A percentile compares a stretch with the other conserved stretches of the same genome.
Conservation (phyloP, 1,140 invertebrate genomes). For the Pissodes strobi region DNA sequence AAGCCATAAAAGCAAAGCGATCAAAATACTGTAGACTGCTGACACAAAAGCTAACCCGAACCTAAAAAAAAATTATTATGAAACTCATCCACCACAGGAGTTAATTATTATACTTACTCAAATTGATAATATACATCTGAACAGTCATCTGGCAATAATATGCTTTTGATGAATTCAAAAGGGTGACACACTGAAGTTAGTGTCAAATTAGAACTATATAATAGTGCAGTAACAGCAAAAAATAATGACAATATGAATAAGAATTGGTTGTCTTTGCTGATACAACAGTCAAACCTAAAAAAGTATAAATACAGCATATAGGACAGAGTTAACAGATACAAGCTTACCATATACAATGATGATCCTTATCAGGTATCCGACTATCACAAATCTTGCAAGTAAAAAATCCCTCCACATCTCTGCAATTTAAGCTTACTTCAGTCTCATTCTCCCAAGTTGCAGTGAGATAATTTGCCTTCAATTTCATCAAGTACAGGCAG, state of each 20-base stretch:
- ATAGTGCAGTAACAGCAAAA: conserved; percentile 63
- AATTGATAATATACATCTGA: conserved; percentile 71
- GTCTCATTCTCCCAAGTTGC: conserved; percentile 34
- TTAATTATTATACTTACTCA: conserved; percentile 69
- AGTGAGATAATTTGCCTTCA: conserved; percentile 46
- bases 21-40: conserved; percentile 47
- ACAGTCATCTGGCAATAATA: conserved; percentile 72
- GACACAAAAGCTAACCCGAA: conserved; percentile 49
- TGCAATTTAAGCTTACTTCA: conserved; percentile 39
- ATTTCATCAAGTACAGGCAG: conserved; percentile 64
- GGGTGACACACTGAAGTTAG: conserved; percentile 74
- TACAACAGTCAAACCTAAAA: conserved; percentile 73
- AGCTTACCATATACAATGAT: conserved; percentile 60
- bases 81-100: no score
- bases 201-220: conserved; percentile 71
- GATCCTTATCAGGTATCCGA: conserved; percentile 56
- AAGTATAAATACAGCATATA: no score
- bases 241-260: conserved; percentile 66
- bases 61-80: conserved; percentile 48
- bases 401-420: conserved; percentile 36
- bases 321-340: no score
- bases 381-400: conserved; percentile 55
- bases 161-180: conserved; percentile 63
- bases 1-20: conserved; percentile 39
- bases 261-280: conserved; percentile 67